Evolutionary conservation across 2,113 vertebrate genomes (phyloP), one percentile per base, ranked within the genome.

Genomic region (Polyodon spathula): DNA sequence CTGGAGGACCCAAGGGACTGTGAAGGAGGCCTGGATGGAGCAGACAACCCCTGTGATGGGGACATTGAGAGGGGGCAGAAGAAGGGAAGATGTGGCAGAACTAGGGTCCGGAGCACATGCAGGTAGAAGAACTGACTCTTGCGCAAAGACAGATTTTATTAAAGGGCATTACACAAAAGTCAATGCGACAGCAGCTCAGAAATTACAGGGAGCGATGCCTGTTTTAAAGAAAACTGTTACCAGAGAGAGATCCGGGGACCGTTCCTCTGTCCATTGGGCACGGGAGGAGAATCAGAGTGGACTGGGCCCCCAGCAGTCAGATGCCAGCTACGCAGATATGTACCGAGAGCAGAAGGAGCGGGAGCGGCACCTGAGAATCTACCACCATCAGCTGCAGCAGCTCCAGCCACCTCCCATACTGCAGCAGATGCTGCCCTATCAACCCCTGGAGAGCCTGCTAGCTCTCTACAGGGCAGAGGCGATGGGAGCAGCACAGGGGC

Each of bases 301-400:
- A 41, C 38, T 0, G 54, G 0, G 27, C n/a, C n/a, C n/a, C n/a
- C n/a, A n/a, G n/a, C n/a, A n/a, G n/a, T n/a, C n/a, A n/a, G n/a
- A n/a, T n/a, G n/a, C n/a, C n/a, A n/a, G n/a, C n/a, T n/a, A n/a
- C n/a, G n/a, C n/a, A n/a, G n/a, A n/a, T n/a, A n/a, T n/a, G n/a
- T n/a, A n/a, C n/a, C n/a, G n/a, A n/a, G n/a, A n/a, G 51, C 48
- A 90, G 63, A 84, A 77, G 37, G 89, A 92, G 54, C 85, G 82
- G 39, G 83, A 89, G 65, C 83, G 80, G 4, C 92, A 92, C 69
- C 71, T 97, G 63, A 86, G 76, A 54, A 74, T 76, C 62, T 95
- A 92, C 71, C 92, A 97, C 66, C 85, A 91, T 73, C 88, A 93
- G 63, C 88, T 97, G 62, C 93, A 97, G 72, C 73, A 78, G 69